Conservation (phyloP, 92 coral and sea anemone species). For the Galaxea fascicularis region DNA sequence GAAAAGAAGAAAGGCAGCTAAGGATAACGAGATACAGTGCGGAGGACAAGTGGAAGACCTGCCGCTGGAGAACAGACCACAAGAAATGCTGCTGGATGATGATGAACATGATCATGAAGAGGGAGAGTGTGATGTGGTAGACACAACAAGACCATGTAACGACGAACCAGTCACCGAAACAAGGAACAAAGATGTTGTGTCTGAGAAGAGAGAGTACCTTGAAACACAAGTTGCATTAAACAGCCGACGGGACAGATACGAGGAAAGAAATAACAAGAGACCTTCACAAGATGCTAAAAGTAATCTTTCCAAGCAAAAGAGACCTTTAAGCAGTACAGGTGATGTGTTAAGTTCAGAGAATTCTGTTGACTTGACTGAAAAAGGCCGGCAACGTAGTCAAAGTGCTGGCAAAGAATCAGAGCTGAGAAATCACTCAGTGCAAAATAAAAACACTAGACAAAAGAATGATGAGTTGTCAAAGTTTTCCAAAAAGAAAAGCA, state of each 20-base stretch:
- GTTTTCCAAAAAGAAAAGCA: constrained; percentile 22
- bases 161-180: constrained; percentile 2
- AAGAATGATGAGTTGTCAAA: constrained; percentile 37
- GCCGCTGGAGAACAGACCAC: constrained; percentile 96
- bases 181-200: not conserved
- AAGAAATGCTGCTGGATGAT: constrained; percentile 67
- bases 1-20: constrained; percentile 88
- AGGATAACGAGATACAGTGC: constrained; percentile 72
- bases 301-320: constrained; percentile 12
- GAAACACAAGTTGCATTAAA: not conserved
- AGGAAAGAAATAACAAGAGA: constrained; percentile 26
- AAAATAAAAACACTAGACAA: constrained; percentile 23
- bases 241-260: not conserved
- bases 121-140: constrained; percentile 66
- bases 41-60: constrained; percentile 67
- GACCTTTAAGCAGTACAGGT: constrained; percentile 42
- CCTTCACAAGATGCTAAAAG: not conserved
- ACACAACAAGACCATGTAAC: constrained; percentile 43
- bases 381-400: constrained; percentile 35
- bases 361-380: constrained; percentile 4
- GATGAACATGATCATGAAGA: constrained; percentile 76
- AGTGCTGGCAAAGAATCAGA: constrained; percentile 44
- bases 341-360: constrained; percentile 26
- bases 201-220: not conserved
- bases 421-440: not conserved